phyloP scores from a whole-genome alignment of 2,888 invertebrate genomes.

The Chouioia cunea region DNA sequence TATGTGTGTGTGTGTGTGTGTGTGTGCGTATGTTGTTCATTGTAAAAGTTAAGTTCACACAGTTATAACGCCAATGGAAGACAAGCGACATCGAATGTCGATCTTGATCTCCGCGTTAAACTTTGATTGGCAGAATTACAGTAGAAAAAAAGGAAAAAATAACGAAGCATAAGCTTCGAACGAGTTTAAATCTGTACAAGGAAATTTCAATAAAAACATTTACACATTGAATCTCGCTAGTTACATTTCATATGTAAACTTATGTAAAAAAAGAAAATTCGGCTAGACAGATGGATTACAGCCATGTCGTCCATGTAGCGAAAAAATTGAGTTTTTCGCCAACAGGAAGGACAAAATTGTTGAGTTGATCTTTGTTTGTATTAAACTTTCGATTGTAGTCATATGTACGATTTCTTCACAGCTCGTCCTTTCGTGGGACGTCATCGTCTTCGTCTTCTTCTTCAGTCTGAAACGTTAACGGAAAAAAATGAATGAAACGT shows the following conservation, averaged over 20 bases:
- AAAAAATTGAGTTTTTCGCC: constrained; percentile 32
- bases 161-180: constrained; percentile 33
- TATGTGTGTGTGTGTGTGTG: no score
- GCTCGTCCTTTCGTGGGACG: constrained; percentile 81
- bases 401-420: constrained; percentile 71
- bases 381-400: constrained; percentile 52
- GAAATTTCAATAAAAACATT: constrained; percentile 43
- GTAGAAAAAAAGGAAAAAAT: constrained; percentile 36
- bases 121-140: constrained; percentile 30
- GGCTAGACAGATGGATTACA: constrained; percentile 41
- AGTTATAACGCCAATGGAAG: constrained; percentile 45
- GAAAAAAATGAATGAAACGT: not conserved
- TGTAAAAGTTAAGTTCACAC: constrained; percentile 1
- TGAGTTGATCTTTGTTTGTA: constrained; percentile 47
- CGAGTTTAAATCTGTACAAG: constrained; percentile 44
- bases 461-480: constrained; percentile 67
- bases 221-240: constrained; percentile 42
- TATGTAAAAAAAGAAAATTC: constrained; percentile 37
- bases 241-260: constrained; percentile 40
- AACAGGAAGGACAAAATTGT: constrained; percentile 40
- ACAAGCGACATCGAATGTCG: constrained; percentile 42
- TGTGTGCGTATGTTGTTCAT: no score
- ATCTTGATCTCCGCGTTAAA: constrained; percentile 26
- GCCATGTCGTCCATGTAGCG: constrained; percentile 30
- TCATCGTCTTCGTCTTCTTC: constrained; percentile 82